Evolutionary conservation across 2,113 vertebrate species (phyloP), one percentile per base, ranked within the genome.

Genomic region (Tursiops truncatus): DNA sequence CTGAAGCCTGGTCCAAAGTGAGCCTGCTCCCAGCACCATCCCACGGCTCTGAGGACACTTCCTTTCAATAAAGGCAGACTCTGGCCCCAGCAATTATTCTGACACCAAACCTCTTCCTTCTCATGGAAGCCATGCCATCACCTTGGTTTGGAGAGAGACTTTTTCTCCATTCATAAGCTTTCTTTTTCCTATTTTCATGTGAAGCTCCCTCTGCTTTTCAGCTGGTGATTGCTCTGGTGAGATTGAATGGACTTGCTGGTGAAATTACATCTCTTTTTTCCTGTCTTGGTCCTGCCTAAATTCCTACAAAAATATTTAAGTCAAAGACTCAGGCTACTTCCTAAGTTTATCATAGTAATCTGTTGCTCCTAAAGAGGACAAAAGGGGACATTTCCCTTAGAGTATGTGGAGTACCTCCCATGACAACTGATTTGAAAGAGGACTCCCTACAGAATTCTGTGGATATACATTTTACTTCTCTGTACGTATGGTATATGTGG

Each of bases 211-310:
- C 84, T 97, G 98, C 71, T 31, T 97, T 97, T 98, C 97, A 94
- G 89, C 97, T 96, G 97, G 96, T 97, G 97, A 97, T 96, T 97
- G 95, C 98, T 98, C 98, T 98, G 96, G 94, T 98, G 92, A 97
- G 95, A 88, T 9, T 87, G 88, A 95, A 97, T 92, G 94, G 96
- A 97, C 97, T 97, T 41, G 97, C 98, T 98, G 98, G 93, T 98
- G 93, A 94, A 97, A 98, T 96, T 96, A 98, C 84, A 98, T 94
- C 62, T 95, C 38, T 97, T 95, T 81, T 89, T 94, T 80, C 68
- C 92, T 95, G 79, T 96, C 92, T 97, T 96, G 90, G 98, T 98
- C 97, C 95, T 96, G 84, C 89, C 92, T 97, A 97, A 97, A 97
- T 98, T 98, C 95, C 94, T 98, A 97, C 95, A 88, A 88, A 97